Base-by-base conservation (phyloP, 2,888 invertebrate species). In the Cremastobaeus sp. region DNA sequence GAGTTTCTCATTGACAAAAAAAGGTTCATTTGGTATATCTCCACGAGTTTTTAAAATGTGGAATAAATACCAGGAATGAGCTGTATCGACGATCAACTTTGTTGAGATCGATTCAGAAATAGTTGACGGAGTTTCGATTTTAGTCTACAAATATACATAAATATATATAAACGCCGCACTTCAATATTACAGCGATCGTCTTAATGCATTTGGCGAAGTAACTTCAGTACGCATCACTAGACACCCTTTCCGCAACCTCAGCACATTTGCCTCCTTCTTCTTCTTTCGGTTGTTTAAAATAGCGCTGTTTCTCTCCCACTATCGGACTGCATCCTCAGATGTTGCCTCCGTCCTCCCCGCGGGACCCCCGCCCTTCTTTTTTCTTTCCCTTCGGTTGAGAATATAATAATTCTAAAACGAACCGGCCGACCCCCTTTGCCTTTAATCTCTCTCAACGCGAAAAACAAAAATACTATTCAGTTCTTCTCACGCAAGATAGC, bases 241-340 rank as follows among this genome's bases (percentile, higher is more conserved):
- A 78, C 87, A 87, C 87, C 87, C 87, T 86, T 87, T 86, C 83
- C 83, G 86, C 87, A 86, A 86, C 83, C 86, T 87, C 87, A 87
- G 86, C 87, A 82, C 76, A 77, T 79, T 75, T 76, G 59, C 75
- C 76, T 76, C 74, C 70, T 71, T 41, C 39, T 35, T 70, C 43
- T 66, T 18, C 73, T 35, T 66, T 54, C 64, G 62, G 41, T n/a
- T 11, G 11, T n/a, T n/a, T n/a, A n/a, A n/a, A n/a, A 5, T 11
- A 6, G 4, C 6, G 34, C 34, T 6, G 5, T n/a, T 11, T 32
- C 34, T 32, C 34, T 32, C 11, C 43, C 71, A 25, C 74, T 37
- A 65, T 54, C 60, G 60, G 50, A 50, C 55, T 18, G 11, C 11
- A 21, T 57, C 30, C 47, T 70, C 34, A 48, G 47, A 39, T 20